phyloP scores from a whole-genome alignment of 92 coral and sea anemone genomes.

The Umimayanthus kanabou region DNA sequence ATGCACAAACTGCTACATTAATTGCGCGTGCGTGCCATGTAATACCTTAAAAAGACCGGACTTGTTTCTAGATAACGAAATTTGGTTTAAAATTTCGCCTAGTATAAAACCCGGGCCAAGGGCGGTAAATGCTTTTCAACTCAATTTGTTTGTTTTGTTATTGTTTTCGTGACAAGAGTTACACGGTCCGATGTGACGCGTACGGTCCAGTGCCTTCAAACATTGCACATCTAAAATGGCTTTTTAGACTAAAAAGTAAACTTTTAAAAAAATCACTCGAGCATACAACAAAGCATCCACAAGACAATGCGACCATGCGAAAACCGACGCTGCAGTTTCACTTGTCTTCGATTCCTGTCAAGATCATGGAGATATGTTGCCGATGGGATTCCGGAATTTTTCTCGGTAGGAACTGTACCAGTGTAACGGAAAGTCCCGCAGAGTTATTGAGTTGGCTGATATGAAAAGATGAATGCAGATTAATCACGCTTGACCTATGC shows the following conservation, averaged over 20 bases:
- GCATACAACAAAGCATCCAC: neutral
- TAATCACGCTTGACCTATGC: neutral
- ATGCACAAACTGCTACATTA: too few relatives aligned
- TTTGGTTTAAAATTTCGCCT: too few relatives aligned
- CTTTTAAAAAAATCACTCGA: neutral
- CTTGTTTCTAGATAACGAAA: too few relatives aligned
- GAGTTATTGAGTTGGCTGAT: constrained; percentile 7
- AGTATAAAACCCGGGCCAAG: too few relatives aligned
- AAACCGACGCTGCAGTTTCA: neutral
- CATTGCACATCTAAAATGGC: neutral
- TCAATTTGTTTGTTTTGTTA: too few relatives aligned
- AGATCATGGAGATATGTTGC: neutral
- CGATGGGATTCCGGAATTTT: neutral
- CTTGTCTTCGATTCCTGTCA: neutral
- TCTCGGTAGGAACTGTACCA: neutral
- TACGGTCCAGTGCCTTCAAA: neutral
- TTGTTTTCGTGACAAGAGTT: neutral
- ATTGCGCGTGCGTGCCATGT: too few relatives aligned
- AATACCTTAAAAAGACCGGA: too few relatives aligned
- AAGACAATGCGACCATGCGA: neutral
- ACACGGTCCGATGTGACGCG: neutral
- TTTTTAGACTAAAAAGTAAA: too few relatives aligned
- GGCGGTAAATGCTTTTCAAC: too few relatives aligned
- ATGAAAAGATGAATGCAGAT: neutral
- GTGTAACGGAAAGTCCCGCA: neutral